Conservation (phyloP, 2,113 vertebrate species). For the Collichthys lucidus region DNA sequence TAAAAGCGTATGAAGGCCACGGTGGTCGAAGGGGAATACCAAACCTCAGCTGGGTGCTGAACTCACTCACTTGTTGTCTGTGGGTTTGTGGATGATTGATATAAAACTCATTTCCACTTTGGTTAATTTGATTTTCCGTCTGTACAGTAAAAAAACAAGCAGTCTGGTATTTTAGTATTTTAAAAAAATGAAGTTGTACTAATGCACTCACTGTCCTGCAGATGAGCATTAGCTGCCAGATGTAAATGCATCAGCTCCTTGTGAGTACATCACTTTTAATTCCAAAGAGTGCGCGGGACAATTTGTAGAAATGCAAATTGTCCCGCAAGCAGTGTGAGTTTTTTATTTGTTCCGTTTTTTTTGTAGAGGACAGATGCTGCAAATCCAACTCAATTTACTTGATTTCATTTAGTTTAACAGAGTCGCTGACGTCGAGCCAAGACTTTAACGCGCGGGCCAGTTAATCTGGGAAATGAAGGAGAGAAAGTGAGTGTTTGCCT, state of each 20-base stretch:
- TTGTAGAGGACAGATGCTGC: constrained; percentile 61
- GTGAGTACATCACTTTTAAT: constrained; percentile 56
- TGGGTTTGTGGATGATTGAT: background rate
- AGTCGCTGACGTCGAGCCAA: constrained; percentile 64
- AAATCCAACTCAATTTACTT: constrained; percentile 63
- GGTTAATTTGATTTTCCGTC: background rate
- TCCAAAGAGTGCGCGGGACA: constrained; percentile 57
- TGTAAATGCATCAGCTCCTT: constrained; percentile 10
- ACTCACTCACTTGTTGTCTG: background rate
- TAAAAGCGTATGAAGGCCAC: background rate
- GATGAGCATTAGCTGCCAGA: constrained; percentile 5
- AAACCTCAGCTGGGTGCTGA: background rate
- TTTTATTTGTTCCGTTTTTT: constrained; percentile 70
- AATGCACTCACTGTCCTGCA: background rate
- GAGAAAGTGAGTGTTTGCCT: constrained; percentile 57
- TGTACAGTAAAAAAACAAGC: background rate
- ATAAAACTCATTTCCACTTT: background rate
- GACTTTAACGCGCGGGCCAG: constrained; percentile 63
- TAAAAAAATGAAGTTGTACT: background rate
- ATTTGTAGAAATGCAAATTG: constrained; percentile 65
- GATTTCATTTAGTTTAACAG: constrained; percentile 75
- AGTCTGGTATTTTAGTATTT: background rate
- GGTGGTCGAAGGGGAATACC: constrained; percentile 18
- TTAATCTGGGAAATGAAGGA: constrained; percentile 71
- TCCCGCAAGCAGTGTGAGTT: constrained; percentile 14